Percentiles rank a stretch among this genome's conserved stretches.
These are phyloP conservation scores for Oryzaephilus surinamensis DNA, from an alignment of 1,140 invertebrate genomes.

Conservation along the genomic window DNA sequence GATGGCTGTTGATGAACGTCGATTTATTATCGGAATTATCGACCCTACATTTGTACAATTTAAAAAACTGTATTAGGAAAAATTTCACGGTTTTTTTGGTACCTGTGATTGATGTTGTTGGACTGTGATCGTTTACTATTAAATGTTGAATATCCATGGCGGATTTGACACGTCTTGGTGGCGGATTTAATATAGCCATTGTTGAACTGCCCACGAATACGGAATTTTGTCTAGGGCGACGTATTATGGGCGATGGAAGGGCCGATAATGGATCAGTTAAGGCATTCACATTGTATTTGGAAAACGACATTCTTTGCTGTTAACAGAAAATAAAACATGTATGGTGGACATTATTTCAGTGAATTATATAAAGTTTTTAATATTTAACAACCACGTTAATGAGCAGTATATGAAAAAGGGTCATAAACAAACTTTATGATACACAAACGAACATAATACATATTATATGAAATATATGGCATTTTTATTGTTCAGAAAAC, in stretches of 20 bases:
- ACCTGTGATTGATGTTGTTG: conserved; percentile 24
- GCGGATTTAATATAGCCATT: conserved; percentile 47
- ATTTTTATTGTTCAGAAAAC: no score
- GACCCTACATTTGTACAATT: conserved; percentile 22
- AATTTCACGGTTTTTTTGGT: conserved; percentile 14
- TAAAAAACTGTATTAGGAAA: conserved; percentile 2
- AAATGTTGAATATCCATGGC: conserved; percentile 72
- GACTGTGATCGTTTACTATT: conserved; percentile 34
- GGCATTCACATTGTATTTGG: conserved; percentile 56
- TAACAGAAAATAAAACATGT: conserved; percentile 24
- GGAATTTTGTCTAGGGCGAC: conserved; percentile 60
- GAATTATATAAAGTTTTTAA: no score
- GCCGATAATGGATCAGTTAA: conserved; percentile 40
- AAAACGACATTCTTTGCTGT: conserved; percentile 53
- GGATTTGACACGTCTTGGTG: conserved; percentile 64
- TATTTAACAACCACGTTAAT: no score
- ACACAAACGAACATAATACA: no score
- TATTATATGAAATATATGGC: no score
- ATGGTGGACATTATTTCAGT: no score
- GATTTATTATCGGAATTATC: conserved; percentile 23
- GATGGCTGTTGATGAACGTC: conserved; percentile 17
- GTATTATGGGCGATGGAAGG: conserved; percentile 34
- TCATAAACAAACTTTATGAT: no score
- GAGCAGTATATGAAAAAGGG: no score
- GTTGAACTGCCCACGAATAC: conserved; percentile 67